Evolutionary conservation across 2,797 vertebrate species (phyloP).

Genomic region (Yasuhikotakia modesta): DNA sequence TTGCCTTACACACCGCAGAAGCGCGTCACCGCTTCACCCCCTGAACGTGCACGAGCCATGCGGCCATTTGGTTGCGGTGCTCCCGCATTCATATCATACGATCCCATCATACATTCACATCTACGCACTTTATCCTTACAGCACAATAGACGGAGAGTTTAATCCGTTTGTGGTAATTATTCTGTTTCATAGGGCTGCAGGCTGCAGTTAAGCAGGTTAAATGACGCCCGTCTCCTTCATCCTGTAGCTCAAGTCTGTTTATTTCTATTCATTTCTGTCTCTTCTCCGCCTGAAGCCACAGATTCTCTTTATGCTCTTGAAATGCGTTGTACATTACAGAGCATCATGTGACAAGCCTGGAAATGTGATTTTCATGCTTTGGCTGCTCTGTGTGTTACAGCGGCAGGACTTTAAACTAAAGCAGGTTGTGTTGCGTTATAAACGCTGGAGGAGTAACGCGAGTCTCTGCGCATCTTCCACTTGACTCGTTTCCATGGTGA

Average conservation of each 20-base stretch:
- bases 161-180: constrained; percentile 52
- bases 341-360: neutral
- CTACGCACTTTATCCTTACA: constrained; percentile 4
- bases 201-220: constrained; percentile 50
- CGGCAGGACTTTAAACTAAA: neutral
- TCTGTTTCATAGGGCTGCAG: constrained; percentile 48
- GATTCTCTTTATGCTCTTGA: constrained; percentile 16
- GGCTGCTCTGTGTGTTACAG: neutral
- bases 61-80: constrained; percentile 43
- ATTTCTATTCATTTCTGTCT: neutral
- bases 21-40: constrained; percentile 20
- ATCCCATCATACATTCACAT: no score
- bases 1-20: constrained; percentile 57
- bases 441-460: constrained; percentile 26
- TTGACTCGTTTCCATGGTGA: constrained; percentile 61
- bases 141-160: constrained; percentile 36
- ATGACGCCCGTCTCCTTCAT: constrained; percentile 21
- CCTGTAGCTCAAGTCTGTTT: constrained; percentile 14
- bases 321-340: constrained; percentile 6
- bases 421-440: neutral
- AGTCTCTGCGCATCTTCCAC: constrained; percentile 42
- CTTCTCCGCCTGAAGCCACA: constrained; percentile 12
- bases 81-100: constrained; percentile 33
- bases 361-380: neutral
- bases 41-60: constrained; percentile 38